Conservation (phyloP, 2,113 vertebrate species). For the Festucalex cinctus region DNA sequence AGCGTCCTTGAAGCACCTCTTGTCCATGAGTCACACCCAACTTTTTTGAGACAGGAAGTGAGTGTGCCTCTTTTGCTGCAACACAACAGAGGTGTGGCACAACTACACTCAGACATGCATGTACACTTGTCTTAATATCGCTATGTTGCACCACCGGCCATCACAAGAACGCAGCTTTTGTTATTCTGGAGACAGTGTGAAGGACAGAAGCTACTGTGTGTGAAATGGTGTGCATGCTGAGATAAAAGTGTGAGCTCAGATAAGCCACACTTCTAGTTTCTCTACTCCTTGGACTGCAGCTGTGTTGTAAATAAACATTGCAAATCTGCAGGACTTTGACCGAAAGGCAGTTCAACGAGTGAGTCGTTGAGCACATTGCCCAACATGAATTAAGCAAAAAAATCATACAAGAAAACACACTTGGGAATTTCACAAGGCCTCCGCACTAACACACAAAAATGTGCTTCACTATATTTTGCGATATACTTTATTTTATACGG, state of each 20-base stretch:
- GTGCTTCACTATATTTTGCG: no score
- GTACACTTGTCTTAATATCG: constrained; percentile 5
- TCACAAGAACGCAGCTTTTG: constrained; percentile 36
- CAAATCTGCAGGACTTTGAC: constrained; percentile 6
- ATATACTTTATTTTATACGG: no score
- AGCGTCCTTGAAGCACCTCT: constrained; percentile 22
- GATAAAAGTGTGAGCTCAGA: constrained; percentile 39
- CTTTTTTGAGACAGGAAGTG: constrained; percentile 42
- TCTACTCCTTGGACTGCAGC: constrained; percentile 14
- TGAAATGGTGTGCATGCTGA: constrained; percentile 9
- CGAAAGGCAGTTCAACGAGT: constrained; percentile 3
- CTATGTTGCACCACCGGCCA: constrained; percentile 23
- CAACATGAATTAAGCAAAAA: neutral
- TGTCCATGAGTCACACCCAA: constrained; percentile 36
- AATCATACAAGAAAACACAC: neutral
- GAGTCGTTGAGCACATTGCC: neutral
- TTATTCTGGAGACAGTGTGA: constrained; percentile 28
- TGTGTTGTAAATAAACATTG: constrained; percentile 25
- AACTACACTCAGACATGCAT: neutral
- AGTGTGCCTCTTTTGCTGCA: constrained; percentile 36
- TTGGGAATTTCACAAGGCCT: neutral
- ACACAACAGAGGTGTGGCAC: constrained; percentile 57
- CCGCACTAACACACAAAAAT: neutral
- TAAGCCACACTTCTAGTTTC: constrained; percentile 8
- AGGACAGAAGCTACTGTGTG: constrained; percentile 2